Evolutionary conservation across 2,797 vertebrate genomes (phyloP), one percentile per base, ranked within the genome.

Genomic region (Menidia menidia): DNA sequence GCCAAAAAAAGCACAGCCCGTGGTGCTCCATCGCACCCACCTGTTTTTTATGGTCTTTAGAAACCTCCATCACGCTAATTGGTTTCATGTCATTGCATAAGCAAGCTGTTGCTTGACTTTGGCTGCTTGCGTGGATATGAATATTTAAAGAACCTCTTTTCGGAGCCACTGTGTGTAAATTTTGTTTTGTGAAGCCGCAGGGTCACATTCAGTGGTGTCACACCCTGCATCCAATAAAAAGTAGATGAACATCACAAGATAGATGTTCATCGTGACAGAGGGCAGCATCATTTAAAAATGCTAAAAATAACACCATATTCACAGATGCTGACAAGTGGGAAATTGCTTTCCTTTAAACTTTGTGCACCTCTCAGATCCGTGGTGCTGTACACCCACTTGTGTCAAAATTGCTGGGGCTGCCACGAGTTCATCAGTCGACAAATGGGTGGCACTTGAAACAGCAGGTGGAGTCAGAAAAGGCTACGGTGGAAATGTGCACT

Each of bases 31-130:
- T 73, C 50, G 41, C 77, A 72, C 75, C 73, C 67, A 10, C 0
- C 53, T 64, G 68, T 73, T 80, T 71, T 85, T 78, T 69, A 77
- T 81, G 77, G 80, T 62, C 60, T 89, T 81, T 71, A 78, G 83
- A 86, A 81, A 84, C 81, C 71, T 81, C 85, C 87, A 92, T 92
- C 87, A 77, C 30, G 18, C 92, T 92, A 92, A 94, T 94, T 93
- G 91, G 88, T 89, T 92, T 89, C 82, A 78, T 89, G 92, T 89
- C 80, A 35, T 55, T 25, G 76, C 89, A 85, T 92, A 71, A 90
- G 81, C 90, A 91, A 90, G 92, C 92, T 92, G 92, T 88, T 88
- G 88, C 87, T 79, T 81, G 86, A 88, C 85, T 86, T 78, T 79
- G 75, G 88, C 83, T 89, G 75, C 74, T 73, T 73, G 69, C 45